phyloP scores from a whole-genome alignment of 2,797 vertebrate genomes.

The Emydoidea blandingii region DNA sequence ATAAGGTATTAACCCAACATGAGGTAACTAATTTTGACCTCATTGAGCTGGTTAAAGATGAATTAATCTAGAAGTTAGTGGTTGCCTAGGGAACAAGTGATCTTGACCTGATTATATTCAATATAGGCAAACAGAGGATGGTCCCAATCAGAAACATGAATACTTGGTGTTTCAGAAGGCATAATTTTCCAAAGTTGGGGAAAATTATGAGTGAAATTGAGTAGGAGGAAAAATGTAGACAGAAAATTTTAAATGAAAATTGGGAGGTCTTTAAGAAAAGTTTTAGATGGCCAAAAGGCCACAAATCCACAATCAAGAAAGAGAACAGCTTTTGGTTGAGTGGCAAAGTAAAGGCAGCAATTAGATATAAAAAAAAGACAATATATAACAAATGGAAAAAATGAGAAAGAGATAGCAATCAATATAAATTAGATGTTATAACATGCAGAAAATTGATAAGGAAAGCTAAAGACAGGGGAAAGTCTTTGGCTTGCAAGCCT shows the following conservation, averaged over 20 bases:
- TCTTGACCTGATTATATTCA: neutral
- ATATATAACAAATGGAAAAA: neutral
- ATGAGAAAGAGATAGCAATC: neutral
- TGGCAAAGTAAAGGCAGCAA: neutral
- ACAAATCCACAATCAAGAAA: neutral
- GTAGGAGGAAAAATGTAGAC: neutral
- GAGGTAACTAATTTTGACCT: neutral
- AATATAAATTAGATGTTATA: neutral
- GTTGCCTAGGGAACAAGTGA: neutral
- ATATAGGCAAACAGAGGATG: neutral
- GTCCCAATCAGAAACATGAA: neutral
- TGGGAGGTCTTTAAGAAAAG: neutral
- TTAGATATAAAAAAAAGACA: neutral
- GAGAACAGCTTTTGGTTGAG: neutral
- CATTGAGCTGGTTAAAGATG: neutral
- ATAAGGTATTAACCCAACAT: neutral
- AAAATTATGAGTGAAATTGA: neutral
- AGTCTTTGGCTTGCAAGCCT: neutral
- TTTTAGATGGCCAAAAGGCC: neutral
- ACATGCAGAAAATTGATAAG: neutral
- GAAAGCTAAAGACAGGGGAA: neutral
- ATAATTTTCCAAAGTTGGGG: neutral
- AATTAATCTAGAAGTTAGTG: neutral
- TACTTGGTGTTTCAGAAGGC: neutral
- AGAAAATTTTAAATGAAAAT: neutral